Evolutionary conservation across 1,140 invertebrate species (phyloP).

Genomic region (Meteorus sp.): DNA sequence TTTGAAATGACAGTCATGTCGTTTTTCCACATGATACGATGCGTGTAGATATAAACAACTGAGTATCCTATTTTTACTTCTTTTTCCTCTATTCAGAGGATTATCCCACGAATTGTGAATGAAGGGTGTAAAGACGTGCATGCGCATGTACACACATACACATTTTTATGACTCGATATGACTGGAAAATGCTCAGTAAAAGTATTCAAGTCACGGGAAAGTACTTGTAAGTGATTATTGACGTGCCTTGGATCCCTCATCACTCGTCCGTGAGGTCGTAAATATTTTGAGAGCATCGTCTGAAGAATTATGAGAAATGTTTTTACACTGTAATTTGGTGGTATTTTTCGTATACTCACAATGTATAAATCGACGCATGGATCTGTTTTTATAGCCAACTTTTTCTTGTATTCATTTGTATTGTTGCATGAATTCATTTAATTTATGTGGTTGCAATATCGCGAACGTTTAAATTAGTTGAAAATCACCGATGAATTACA

Average conservation of each 20-base stretch:
- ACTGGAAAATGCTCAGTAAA: neutral
- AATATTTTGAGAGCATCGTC: constrained; percentile 36
- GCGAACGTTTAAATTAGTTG: too few species aligned
- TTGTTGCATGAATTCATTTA: neutral
- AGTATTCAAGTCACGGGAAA: constrained; percentile 13
- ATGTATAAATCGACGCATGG: constrained; percentile 7
- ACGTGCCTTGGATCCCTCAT: constrained; percentile 43
- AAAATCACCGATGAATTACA: too few species aligned
- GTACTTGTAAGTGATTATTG: constrained; percentile 25
- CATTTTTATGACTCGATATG: too few species aligned
- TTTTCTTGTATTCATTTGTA: constrained; percentile 10
- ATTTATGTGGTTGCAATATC: too few species aligned
- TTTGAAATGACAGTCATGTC: too few species aligned
- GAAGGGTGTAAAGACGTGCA: too few species aligned
- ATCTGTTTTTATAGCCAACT: constrained; percentile 3
- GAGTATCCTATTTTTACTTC: too few species aligned
- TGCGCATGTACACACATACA: too few species aligned
- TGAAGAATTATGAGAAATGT: neutral
- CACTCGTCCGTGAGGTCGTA: constrained; percentile 44
- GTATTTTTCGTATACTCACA: constrained; percentile 33
- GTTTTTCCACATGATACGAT: too few species aligned
- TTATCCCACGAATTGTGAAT: too few species aligned
- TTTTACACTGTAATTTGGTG: constrained; percentile 49
- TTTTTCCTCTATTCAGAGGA: too few species aligned
- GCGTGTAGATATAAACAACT: too few species aligned